These are phyloP conservation scores for Amphilophus citrinellus DNA, from an alignment of 2,113 vertebrate genomes.

Conservation along the genomic window DNA sequence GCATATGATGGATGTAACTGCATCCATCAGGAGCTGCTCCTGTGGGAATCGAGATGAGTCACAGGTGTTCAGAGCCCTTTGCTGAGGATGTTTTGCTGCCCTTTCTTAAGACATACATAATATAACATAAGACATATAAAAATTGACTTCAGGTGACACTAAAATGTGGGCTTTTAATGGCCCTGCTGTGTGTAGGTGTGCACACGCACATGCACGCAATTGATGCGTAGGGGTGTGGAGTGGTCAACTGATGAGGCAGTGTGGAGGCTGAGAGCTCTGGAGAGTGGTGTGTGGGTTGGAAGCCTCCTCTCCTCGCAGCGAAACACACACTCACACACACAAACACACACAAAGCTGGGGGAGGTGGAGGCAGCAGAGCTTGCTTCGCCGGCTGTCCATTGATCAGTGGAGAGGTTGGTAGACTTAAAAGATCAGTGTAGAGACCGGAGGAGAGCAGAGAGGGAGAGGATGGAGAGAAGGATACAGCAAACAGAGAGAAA, in stretches of 20 bases:
- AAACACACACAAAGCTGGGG: conserved; percentile 47
- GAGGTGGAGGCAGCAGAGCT: conserved; percentile 74
- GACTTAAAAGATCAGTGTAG: conserved; percentile 76
- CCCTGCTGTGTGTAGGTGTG: conserved; percentile 46
- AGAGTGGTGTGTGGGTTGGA: conserved; percentile 80
- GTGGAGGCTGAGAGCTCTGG: conserved; percentile 81
- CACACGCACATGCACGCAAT: conserved; percentile 52
- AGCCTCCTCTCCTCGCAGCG: conserved; percentile 67
- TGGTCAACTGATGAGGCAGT: conserved; percentile 78
- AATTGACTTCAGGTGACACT: conserved; percentile 52
- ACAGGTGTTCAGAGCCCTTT: conserved; percentile 56
- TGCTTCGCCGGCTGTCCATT: conserved; percentile 70
- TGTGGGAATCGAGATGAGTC: conserved; percentile 38
- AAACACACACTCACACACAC: conserved; percentile 50
- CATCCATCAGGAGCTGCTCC: conserved; percentile 29
- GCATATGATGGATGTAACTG: conserved; percentile 19
- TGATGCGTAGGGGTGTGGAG: conserved; percentile 78
- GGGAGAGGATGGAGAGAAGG: conserved; percentile 46
- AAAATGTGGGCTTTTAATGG: conserved; percentile 59
- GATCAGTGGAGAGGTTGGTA: conserved; percentile 72
- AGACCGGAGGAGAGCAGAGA: conserved; percentile 58
- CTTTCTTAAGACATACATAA: conserved; percentile 33
- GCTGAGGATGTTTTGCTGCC: conserved; percentile 26
- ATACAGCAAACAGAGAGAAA: conserved; percentile 11
- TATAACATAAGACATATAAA: not conserved